phyloP scores from a whole-genome alignment of 2,797 vertebrate species.

The Squalus acanthias region DNA sequence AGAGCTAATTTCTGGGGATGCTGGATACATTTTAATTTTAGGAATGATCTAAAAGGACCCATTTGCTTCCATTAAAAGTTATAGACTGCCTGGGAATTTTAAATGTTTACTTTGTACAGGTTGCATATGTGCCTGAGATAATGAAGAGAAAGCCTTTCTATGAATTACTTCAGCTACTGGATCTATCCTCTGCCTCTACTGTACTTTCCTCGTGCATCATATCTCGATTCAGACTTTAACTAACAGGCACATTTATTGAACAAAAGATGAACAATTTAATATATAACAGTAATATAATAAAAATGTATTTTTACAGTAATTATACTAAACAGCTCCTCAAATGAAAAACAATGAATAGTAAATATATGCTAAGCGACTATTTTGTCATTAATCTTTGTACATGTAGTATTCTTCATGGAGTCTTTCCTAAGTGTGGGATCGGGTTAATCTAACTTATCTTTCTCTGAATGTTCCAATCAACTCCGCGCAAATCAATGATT shows the following conservation, averaged over 20 bases:
- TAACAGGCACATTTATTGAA: not conserved
- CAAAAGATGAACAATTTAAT: not conserved
- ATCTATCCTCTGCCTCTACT: not conserved
- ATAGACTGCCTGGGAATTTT: not conserved
- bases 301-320: not conserved
- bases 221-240: not conserved
- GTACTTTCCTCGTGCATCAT: not conserved
- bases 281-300: not conserved
- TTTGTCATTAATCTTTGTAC: not conserved
- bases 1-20: not conserved
- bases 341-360: not conserved
- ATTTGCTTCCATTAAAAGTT: not conserved
- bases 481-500: not conserved
- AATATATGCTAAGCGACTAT: not conserved
- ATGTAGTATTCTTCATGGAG: not conserved
- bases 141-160: not conserved
- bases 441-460: not conserved
- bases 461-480: not conserved
- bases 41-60: not conserved
- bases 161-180: not conserved
- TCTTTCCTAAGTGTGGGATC: not conserved
- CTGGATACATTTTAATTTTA: not conserved
- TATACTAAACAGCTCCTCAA: not conserved
- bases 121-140: not conserved
- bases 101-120: not conserved